Evolutionary conservation across 2,797 vertebrate genomes (phyloP).

Genomic region (Alcedo quadribrachys): DNA sequence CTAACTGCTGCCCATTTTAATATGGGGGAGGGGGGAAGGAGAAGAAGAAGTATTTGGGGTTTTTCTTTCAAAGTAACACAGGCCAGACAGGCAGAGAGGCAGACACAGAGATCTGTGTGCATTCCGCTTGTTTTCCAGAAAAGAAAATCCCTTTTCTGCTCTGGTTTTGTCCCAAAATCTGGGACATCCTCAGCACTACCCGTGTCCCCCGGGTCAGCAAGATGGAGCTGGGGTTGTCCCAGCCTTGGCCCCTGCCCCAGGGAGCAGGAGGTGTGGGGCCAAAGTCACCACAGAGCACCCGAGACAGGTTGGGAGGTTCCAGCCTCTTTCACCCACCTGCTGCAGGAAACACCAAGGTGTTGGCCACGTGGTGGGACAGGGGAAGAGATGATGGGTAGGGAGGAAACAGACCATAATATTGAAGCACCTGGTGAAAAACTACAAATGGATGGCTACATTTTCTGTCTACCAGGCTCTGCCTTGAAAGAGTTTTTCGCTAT

Average conservation of each 20-base stretch:
- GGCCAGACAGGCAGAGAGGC: background rate
- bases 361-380: fast-evolving
- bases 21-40: fast-evolving
- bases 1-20: background rate
- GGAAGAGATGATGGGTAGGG: background rate
- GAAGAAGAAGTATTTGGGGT: background rate
- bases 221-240: background rate
- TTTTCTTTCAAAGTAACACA: background rate
- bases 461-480: slow-evolving; percentile 16
- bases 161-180: background rate
- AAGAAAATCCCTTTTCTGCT: background rate
- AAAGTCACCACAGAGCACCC: fast-evolving
- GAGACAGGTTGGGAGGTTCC: background rate
- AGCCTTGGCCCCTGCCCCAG: background rate
- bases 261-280: background rate
- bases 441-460: background rate
- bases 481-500: slow-evolving; percentile 35
- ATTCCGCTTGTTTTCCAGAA: background rate
- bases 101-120: background rate
- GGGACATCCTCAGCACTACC: background rate
- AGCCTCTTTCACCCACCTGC: background rate
- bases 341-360: background rate
- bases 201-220: fast-evolving
- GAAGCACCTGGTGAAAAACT: slow-evolving; percentile 14
- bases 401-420: background rate